Evolutionary conservation across 2,113 vertebrate species (phyloP).

Genomic region (Ibidorhyncha struthersii): DNA sequence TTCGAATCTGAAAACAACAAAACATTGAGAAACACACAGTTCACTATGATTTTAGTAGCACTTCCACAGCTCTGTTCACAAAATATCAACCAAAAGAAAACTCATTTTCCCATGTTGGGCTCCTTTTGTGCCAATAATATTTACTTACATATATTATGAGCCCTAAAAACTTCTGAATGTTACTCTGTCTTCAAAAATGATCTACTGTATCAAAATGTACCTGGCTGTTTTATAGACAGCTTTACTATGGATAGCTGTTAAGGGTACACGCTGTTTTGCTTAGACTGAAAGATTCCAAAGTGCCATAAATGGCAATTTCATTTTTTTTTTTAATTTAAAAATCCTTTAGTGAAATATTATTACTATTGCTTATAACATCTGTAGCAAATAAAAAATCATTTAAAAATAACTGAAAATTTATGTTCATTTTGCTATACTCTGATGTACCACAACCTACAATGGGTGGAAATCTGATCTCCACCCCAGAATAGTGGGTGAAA

Average conservation of each 20-base stretch:
- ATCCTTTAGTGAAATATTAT: background rate
- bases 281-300: background rate
- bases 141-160: background rate
- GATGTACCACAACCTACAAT: background rate
- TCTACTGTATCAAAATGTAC: background rate
- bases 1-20: background rate
- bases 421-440: background rate
- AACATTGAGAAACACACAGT: background rate
- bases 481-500: background rate
- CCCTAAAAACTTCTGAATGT: background rate
- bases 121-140: background rate
- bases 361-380: background rate
- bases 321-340: background rate
- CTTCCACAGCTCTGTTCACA: background rate
- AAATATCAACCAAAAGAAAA: background rate
- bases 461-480: background rate
- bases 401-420: background rate
- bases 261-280: background rate
- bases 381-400: background rate
- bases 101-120: background rate
- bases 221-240: background rate
- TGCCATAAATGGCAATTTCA: background rate
- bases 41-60: background rate
- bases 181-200: background rate
- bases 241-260: background rate